phyloP scores from a whole-genome alignment of 2,797 vertebrate species.

The Chaunax sp. region DNA sequence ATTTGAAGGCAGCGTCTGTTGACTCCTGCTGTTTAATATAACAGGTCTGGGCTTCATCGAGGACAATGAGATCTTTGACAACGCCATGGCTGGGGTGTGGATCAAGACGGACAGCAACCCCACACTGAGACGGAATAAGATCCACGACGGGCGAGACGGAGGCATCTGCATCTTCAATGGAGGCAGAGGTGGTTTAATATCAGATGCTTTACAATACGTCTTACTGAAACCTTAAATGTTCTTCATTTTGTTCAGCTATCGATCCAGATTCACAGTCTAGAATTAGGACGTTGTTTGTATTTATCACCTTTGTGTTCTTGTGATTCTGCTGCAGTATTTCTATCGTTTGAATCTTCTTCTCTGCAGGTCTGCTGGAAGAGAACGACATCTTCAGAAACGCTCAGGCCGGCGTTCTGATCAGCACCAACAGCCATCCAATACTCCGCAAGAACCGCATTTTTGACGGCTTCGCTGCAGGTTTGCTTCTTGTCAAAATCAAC shows the following conservation, averaged over 20 bases:
- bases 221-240: neutral
- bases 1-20: neutral
- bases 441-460: slow-evolving; percentile 99
- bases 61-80: slow-evolving; percentile 99
- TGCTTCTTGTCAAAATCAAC: neutral
- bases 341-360: neutral
- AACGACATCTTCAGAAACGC: slow-evolving; percentile 99
- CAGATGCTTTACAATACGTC: too few relatives aligned
- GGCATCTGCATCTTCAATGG: slow-evolving; percentile 99
- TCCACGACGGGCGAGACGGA: slow-evolving; percentile 97
- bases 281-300: too few relatives aligned
- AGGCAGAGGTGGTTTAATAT: slow-evolving; percentile 89
- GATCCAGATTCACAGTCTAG: too few relatives aligned
- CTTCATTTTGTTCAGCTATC: neutral
- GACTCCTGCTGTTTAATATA: neutral
- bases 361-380: slow-evolving; percentile 94
- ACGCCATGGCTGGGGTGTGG: slow-evolving; percentile 99
- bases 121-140: slow-evolving; percentile 98
- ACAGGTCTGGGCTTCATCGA: slow-evolving; percentile 98
- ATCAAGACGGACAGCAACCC: slow-evolving; percentile 99
- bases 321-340: neutral
- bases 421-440: slow-evolving; percentile 98
- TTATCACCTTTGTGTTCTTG: neutral
- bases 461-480: slow-evolving; percentile 98
- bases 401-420: slow-evolving; percentile 98